Conservation (phyloP, 2,888 invertebrate species). For the Ormyrus nitidulus region DNA sequence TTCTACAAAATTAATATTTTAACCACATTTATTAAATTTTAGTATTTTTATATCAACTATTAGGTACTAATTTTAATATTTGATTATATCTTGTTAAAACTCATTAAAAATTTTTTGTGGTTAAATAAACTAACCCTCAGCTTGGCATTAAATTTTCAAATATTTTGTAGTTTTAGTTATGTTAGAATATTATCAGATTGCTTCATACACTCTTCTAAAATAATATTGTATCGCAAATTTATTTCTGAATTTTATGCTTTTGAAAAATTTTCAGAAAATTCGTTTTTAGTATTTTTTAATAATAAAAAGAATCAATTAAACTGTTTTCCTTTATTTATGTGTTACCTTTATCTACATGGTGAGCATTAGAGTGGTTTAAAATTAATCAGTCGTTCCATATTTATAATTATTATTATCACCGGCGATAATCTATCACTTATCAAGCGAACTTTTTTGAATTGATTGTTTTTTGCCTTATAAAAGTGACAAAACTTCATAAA, state of each 20-base stretch:
- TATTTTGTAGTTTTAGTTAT: constrained; percentile 41
- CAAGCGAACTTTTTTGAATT: too few relatives aligned
- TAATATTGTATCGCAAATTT: constrained; percentile 28
- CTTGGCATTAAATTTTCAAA: constrained; percentile 32
- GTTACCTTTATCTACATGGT: not conserved
- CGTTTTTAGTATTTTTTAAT: constrained; percentile 21
- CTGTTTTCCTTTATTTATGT: constrained; percentile 15
- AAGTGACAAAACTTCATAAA: too few relatives aligned
- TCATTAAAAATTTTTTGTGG: constrained; percentile 51
- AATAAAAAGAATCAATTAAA: constrained; percentile 13
- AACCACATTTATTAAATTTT: constrained; percentile 34
- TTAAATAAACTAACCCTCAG: constrained; percentile 33
- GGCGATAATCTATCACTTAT: too few relatives aligned
- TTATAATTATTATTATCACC: not conserved
- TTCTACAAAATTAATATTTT: constrained; percentile 17
- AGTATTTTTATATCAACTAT: constrained; percentile 23
- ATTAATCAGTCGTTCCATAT: not conserved
- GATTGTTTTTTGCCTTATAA: too few relatives aligned
- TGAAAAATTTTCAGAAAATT: constrained; percentile 50
- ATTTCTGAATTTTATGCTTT: constrained; percentile 42
- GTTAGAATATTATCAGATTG: constrained; percentile 34
- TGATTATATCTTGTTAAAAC: constrained; percentile 14
- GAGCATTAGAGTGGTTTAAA: constrained; percentile 36
- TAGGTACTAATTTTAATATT: not conserved
- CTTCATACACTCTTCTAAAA: constrained; percentile 14